A percentile compares a stretch with the other conserved stretches of the same genome.
Conservation (phyloP, 1,140 invertebrate genomes). For the Lepidurus couesii region DNA sequence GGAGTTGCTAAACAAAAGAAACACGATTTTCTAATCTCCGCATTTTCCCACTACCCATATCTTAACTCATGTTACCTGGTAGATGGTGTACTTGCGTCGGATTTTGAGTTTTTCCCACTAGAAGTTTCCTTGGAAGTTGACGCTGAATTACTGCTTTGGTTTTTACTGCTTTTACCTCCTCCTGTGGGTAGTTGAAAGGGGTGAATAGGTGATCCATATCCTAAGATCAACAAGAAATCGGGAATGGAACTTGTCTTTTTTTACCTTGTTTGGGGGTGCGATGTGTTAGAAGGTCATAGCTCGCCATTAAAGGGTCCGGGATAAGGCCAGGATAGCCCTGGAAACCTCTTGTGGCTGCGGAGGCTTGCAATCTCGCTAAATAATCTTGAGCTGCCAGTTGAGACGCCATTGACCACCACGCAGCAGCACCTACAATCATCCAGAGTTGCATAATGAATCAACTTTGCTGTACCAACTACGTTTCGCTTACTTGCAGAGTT, state of each 20-base stretch:
- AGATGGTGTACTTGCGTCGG: conserved; percentile 26
- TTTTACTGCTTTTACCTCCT: conserved; percentile 26
- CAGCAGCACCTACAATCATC: conserved; percentile 46
- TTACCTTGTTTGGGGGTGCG: conserved; percentile 23
- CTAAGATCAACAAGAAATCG: neutral
- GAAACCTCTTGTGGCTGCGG: conserved; percentile 35
- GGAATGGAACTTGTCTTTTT: neutral
- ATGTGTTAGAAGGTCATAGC: conserved; percentile 34
- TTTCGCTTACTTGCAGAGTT: conserved; percentile 23
- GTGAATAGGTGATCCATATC: conserved; percentile 15
- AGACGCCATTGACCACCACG: conserved; percentile 82
- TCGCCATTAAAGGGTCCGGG: conserved; percentile 32
- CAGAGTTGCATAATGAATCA: no score
- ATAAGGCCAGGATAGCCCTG: conserved; percentile 33
- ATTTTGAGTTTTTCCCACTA: conserved; percentile 17
- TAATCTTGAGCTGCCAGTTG: conserved; percentile 79
- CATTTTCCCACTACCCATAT: conserved; percentile 30
- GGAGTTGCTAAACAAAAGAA: conserved; percentile 54
- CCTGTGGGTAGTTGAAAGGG: conserved; percentile 2
- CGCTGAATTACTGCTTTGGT: neutral
- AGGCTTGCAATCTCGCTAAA: conserved; percentile 62
- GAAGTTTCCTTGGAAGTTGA: conserved; percentile 24
- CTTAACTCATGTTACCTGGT: neutral
- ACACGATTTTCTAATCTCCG: conserved; percentile 23
- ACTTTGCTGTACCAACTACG: neutral